phyloP scores from a whole-genome alignment of 2,888 invertebrate species.

The Hipparchia sbordonii region DNA sequence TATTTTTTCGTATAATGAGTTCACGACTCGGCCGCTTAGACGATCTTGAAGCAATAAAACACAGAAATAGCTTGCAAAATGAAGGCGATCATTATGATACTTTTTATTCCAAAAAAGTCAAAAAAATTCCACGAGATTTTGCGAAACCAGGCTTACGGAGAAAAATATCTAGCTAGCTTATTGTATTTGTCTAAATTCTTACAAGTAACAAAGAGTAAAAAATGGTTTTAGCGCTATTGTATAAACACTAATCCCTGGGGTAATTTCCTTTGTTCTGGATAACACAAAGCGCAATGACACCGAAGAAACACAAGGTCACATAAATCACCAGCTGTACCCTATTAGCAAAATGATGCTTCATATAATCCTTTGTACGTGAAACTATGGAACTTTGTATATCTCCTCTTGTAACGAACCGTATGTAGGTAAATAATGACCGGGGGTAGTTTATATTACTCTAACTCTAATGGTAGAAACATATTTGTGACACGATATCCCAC shows the following conservation, averaged over 20 bases:
- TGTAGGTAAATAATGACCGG: slow-evolving; percentile 4
- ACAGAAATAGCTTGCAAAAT: neutral
- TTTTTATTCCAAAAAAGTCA: too few species aligned
- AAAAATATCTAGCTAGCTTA: neutral
- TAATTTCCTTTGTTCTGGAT: slow-evolving; percentile 5
- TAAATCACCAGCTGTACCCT: slow-evolving; percentile 19
- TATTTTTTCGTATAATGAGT: too few species aligned
- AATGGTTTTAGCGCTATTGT: slow-evolving; percentile 9
- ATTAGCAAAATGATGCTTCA: slow-evolving; percentile 21
- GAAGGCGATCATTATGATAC: neutral
- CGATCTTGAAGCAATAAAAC: too few species aligned
- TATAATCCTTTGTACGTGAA: slow-evolving; percentile 22
- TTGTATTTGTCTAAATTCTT: neutral
- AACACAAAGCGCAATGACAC: slow-evolving; percentile 13
- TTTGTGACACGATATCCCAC: neutral
- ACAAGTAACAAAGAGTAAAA: neutral
- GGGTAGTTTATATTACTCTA: neutral
- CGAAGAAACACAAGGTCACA: slow-evolving; percentile 11
- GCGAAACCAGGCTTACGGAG: too few species aligned
- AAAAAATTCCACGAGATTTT: too few species aligned
- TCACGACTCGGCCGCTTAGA: too few species aligned
- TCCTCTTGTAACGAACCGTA: neutral
- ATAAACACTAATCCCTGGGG: slow-evolving; percentile 1
- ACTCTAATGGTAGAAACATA: neutral
- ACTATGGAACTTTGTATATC: slow-evolving; percentile 15